Evolutionary conservation across 2,797 vertebrate species (phyloP), one percentile per base, ranked within the genome.

Genomic region (Emydoidea blandingii): DNA sequence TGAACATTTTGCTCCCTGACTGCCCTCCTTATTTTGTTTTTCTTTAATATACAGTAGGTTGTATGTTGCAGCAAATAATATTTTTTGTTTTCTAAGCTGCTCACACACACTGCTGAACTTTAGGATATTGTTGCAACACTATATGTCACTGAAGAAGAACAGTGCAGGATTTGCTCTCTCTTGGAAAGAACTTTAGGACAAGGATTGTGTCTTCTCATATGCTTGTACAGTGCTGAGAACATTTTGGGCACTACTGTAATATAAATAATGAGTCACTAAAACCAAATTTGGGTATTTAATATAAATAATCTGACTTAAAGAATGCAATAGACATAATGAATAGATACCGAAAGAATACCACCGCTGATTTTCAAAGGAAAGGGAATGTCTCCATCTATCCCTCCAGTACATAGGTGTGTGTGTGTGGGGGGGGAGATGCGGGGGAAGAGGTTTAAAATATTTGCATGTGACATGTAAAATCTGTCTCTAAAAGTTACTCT

Each of bases 241-340:
- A 76, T 47, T 76, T 27, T 44, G 41, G 72, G 25, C 50, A 56
- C 50, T 86, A 76, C 78, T 4, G 57, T 65, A 85, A 80, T 9
- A 57, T 78, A 25, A 14, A 54, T 6, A 85, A 68, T 50, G 85
- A 86, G 31, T 31, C 87, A 59, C 57, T 87, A 65, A 83, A 76
- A 44, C 41, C 72, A 91, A 94, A 44, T 52, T 72, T 12, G 44
- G 47, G 25, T 34, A 85, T 80, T 92, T 88, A 57, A 94, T 92
- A 87, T 47, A 83, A 88, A 79, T 23, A 59, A 12, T 76, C 72
- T 47, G 52, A 52, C 12, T 81, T 92, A 79, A 21, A 87, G 89
- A 95, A 50, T 14, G 68, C n/a, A 44, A 85, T 81, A 80, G 37
- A 44, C 16, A 62, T 56, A 92, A 82, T 41, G 23, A 44, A 47